phyloP scores from a whole-genome alignment of 2,113 vertebrate genomes.

The Phylloscopus whistleri region DNA sequence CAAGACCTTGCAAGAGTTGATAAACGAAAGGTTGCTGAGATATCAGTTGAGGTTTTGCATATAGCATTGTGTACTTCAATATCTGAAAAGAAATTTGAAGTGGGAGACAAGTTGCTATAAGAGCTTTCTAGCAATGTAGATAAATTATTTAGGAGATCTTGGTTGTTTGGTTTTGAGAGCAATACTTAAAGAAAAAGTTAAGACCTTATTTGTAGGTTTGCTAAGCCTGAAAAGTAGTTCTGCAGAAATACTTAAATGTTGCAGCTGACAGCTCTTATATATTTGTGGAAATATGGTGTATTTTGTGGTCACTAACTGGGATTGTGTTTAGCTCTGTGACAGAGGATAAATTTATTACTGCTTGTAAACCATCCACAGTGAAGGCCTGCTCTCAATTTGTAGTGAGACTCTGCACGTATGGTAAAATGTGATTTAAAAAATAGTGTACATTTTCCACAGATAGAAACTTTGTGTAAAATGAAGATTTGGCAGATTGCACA shows the following conservation, averaged over 20 bases:
- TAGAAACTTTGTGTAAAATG: background rate
- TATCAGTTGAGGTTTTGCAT: background rate
- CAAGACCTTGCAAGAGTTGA: background rate
- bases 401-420: background rate
- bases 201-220: background rate
- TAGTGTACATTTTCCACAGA: background rate
- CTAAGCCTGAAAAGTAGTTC: background rate
- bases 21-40: background rate
- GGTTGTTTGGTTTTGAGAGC: background rate
- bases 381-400: background rate
- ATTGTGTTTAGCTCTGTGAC: background rate
- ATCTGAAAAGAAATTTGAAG: background rate
- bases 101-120: background rate
- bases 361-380: background rate
- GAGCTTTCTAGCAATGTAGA: background rate
- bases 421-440: background rate
- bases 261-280: background rate
- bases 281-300: background rate
- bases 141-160: background rate
- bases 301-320: background rate
- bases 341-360: background rate
- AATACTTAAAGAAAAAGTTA: background rate
- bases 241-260: background rate
- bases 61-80: background rate
- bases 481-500: background rate